Conservation (phyloP, 2,888 invertebrate genomes). For the Amiota communis region DNA sequence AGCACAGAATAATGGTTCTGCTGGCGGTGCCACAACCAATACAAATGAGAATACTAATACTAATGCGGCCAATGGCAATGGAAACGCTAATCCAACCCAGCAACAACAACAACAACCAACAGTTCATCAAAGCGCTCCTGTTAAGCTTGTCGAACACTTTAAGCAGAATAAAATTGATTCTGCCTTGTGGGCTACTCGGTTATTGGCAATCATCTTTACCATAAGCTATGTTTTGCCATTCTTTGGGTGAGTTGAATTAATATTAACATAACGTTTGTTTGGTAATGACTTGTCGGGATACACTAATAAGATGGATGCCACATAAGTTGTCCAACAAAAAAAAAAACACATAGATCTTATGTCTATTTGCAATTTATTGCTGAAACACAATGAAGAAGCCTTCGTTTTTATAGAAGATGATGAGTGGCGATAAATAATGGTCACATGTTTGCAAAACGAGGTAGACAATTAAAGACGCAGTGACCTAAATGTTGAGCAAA, state of each 20-base stretch:
- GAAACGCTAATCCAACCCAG: constrained; percentile 41
- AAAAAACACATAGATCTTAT: too few relatives aligned
- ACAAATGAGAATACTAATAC: constrained; percentile 41
- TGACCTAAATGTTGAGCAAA: too few relatives aligned
- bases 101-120: constrained; percentile 46
- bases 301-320: too few relatives aligned
- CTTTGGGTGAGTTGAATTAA: constrained; percentile 82
- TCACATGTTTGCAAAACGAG: too few relatives aligned
- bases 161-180: constrained; percentile 89
- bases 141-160: constrained; percentile 80
- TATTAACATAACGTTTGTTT: neutral
- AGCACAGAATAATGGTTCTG: constrained; percentile 47
- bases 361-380: too few relatives aligned
- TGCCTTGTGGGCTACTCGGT: constrained; percentile 88
- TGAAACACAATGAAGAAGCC: too few relatives aligned
- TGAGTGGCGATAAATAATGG: too few relatives aligned
- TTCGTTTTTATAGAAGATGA: too few relatives aligned
- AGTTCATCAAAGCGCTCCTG: constrained; percentile 55
- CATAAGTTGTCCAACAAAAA: too few relatives aligned
- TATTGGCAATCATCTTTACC: constrained; percentile 88
- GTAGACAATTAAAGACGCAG: too few relatives aligned
- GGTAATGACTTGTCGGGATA: too few relatives aligned
- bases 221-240: constrained; percentile 89
- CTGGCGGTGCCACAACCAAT: constrained; percentile 40
- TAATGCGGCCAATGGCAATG: constrained; percentile 40